Evolutionary conservation across 2,113 vertebrate species (phyloP).

Genomic region (Apus apus): DNA sequence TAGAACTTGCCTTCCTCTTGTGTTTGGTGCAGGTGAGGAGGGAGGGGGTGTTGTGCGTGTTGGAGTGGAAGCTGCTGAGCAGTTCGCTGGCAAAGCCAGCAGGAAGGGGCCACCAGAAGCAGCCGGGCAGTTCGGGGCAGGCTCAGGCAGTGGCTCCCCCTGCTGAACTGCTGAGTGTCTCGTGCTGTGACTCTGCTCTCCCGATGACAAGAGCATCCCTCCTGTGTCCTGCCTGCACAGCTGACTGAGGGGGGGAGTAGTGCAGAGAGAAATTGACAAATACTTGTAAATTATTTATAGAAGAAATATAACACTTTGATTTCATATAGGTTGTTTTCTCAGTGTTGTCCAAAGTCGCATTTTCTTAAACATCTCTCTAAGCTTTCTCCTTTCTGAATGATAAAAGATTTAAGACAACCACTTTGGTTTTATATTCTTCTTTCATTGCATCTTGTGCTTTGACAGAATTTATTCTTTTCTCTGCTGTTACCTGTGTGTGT

Average conservation of each 20-base stretch:
- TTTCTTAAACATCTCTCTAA: background rate
- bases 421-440: background rate
- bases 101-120: background rate
- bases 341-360: background rate
- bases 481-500: background rate
- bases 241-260: background rate
- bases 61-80: background rate
- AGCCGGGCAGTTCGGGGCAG: background rate
- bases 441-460: background rate
- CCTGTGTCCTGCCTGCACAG: background rate
- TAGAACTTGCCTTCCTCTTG: background rate
- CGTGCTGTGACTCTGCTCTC: background rate
- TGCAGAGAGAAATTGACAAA: background rate
- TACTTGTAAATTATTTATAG: background rate
- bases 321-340: background rate
- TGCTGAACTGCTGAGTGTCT: background rate
- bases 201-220: background rate
- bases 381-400: background rate
- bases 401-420: background rate
- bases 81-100: background rate
- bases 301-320: background rate
- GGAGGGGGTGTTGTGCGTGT: rapidly evolving
- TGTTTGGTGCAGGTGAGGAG: background rate
- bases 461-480: background rate
- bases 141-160: background rate